Percentiles rank a stretch among this genome's conserved stretches.
Evolutionary conservation across 2,797 vertebrate genomes (phyloP).

Genomic region (Danio jaintianensis): DNA sequence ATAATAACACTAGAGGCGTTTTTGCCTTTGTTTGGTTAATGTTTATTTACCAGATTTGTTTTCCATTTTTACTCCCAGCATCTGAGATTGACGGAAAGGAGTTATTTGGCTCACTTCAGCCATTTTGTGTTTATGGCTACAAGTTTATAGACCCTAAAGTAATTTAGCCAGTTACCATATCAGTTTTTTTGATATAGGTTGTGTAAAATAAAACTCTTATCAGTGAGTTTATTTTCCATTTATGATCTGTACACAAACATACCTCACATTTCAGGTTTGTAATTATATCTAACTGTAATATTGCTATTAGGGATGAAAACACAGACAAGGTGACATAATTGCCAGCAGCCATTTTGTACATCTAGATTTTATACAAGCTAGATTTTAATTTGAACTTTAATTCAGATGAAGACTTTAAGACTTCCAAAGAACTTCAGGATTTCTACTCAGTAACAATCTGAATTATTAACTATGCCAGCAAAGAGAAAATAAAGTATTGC

Average conservation of each 20-base stretch:
- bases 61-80: not conserved
- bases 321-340: not conserved
- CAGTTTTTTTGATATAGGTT: conserved; percentile 62
- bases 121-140: conserved; percentile 2
- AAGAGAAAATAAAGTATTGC: conserved; percentile 45
- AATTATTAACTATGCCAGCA: not conserved
- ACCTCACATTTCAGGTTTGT: conserved; percentile 41
- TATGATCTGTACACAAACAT: conserved; percentile 64
- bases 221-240: conserved; percentile 24
- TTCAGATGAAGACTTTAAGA: not conserved
- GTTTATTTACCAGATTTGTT: not conserved
- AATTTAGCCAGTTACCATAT: conserved; percentile 52
- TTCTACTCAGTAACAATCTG: not conserved
- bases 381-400: not conserved
- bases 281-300: conserved; percentile 43
- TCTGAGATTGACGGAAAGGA: not conserved
- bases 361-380: no score
- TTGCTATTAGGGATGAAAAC: not conserved
- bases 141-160: not conserved
- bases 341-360: not conserved
- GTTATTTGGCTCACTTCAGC: not conserved
- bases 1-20: not conserved
- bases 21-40: not conserved
- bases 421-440: not conserved
- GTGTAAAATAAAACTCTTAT: conserved; percentile 19